phyloP scores from a whole-genome alignment of 2,113 vertebrate species.

The Corydoras maculifer region DNA sequence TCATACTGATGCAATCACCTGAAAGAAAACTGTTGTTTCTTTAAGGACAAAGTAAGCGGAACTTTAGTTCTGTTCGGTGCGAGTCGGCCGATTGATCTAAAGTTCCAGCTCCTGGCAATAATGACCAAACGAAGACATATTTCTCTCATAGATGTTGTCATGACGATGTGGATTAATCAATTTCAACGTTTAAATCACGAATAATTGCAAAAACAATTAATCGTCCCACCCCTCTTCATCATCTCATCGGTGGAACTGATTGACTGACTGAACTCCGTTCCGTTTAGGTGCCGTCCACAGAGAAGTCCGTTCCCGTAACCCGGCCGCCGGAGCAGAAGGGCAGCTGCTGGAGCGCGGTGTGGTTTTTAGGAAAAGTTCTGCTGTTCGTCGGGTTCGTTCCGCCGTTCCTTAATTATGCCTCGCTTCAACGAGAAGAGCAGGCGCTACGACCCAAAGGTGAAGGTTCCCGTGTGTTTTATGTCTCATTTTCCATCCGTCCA shows the following conservation, averaged over 20 bases:
- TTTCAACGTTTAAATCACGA: too few species aligned
- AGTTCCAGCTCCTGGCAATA: too few species aligned
- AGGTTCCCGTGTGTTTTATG: background rate
- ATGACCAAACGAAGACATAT: too few species aligned
- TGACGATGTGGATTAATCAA: too few species aligned
- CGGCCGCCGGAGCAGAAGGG: slow-evolving; percentile 11
- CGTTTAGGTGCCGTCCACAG: slow-evolving; percentile 3
- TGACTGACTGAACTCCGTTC: background rate
- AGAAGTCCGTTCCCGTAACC: background rate
- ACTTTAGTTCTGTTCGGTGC: too few species aligned
- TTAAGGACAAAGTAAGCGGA: too few species aligned
- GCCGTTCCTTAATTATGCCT: slow-evolving; percentile 73
- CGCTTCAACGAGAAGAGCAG: slow-evolving; percentile 69
- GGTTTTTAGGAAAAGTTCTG: slow-evolving; percentile 61
- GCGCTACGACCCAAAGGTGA: slow-evolving; percentile 66
- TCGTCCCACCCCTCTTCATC: too few species aligned
- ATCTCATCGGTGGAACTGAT: too few species aligned
- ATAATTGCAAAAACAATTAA: too few species aligned
- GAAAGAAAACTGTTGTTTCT: background rate
- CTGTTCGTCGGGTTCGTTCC: slow-evolving; percentile 66
- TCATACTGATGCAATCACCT: background rate
- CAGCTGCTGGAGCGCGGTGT: slow-evolving; percentile 52
- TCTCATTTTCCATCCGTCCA: background rate
- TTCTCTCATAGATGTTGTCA: too few species aligned
- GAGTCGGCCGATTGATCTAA: too few species aligned